Conservation (phyloP, 2,113 vertebrate genomes). For the Eonycteris spelaea region DNA sequence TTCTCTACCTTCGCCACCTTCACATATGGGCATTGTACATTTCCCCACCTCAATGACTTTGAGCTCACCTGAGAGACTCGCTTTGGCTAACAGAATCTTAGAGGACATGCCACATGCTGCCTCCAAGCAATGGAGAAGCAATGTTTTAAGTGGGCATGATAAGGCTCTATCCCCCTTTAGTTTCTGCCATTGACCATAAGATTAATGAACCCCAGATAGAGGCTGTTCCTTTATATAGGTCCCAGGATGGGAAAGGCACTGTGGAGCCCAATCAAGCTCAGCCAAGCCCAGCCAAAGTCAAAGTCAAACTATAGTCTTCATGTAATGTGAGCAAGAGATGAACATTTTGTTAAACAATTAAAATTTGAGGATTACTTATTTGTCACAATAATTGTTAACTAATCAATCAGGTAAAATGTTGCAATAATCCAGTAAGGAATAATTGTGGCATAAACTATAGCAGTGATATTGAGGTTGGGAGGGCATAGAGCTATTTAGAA, state of each 20-base stretch:
- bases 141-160: background rate
- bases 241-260: background rate
- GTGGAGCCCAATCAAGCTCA: fast-evolving
- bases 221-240: background rate
- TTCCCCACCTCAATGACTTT: background rate
- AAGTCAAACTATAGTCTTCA: background rate
- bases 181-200: background rate
- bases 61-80: background rate
- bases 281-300: background rate
- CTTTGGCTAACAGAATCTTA: background rate
- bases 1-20: background rate
- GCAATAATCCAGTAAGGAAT: background rate
- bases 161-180: background rate
- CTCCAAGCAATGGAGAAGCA: background rate
- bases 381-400: background rate
- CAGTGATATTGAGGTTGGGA: background rate
- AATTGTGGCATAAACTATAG: background rate
- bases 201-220: background rate
- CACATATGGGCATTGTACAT: too few relatives aligned
- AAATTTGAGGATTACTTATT: background rate
- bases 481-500: background rate
- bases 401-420: background rate
- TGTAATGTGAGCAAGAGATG: background rate
- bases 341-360: background rate
- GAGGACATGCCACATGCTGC: background rate